Evolutionary conservation across 1,140 invertebrate species (phyloP), one percentile per base, ranked within the genome.

Genomic region (Drosophila ercepeae): DNA sequence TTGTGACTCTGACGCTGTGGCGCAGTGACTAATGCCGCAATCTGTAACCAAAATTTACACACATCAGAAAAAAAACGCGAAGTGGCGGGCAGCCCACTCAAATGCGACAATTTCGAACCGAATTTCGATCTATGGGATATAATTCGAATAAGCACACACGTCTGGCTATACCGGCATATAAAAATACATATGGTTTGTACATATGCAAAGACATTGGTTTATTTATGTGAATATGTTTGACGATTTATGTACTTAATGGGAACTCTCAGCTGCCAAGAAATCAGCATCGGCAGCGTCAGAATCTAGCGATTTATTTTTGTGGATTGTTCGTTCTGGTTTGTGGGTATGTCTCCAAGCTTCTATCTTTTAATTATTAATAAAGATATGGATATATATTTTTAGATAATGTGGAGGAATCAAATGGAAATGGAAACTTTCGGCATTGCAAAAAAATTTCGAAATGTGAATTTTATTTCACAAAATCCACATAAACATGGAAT

Each of bases 381-480:
- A 51, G 60, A 75, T 74, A 79, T 84, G 75, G 46, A 75, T 60
- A 78, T 44, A 36, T 84, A 84, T 86, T 86, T 86, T 69, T 84
- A 86, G 81, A 44, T 27, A n/a, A 60, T 71, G 48, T 36, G 46
- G n/a, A 34, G 32, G 48, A 71, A 61, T 61, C 19, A 49, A 63
- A 63, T 73, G 25, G 49, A 53, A 53, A 72, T 72, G 48, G 55
- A 72, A 61, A 49, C 16, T 72, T 73, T 45, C 55, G 13, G 70
- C 61, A 50, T 13, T 44, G 63, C 46, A 67, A 8, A 65, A 45
- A 34, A 11, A 13, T 29, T 41, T 27, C 8, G 9, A 49, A 51
- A 59, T 8, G 21, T 23, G 41, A 16, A 41, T 50, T 42, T 29
- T 16, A 9, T 18, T 49, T 29, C 3, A 42, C 3, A 11, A 13